Percentiles rank a stretch among this genome's conserved stretches.
Conservation (phyloP, 2,113 vertebrate species). For the Oreochromis aureus region DNA sequence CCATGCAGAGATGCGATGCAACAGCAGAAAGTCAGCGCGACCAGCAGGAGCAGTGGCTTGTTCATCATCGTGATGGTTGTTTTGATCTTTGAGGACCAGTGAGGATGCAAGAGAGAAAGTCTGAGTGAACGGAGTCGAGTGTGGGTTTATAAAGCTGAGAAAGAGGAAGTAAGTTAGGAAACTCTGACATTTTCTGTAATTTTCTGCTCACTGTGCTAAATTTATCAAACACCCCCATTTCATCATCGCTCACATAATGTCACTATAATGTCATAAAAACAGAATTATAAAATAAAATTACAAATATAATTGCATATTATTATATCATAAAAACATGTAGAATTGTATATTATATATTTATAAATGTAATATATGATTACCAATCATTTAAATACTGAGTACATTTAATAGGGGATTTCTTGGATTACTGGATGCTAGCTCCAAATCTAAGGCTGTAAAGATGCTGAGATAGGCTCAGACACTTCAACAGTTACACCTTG, state of each 20-base stretch:
- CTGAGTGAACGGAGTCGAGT: background rate
- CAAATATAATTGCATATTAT: background rate
- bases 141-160: conserved; percentile 11
- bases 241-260: background rate
- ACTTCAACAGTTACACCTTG: rapidly evolving
- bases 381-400: rapidly evolving
- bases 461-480: background rate
- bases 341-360: rapidly evolving
- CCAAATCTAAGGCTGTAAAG: background rate
- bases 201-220: background rate
- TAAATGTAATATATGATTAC: rapidly evolving
- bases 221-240: background rate
- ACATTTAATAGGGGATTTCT: background rate
- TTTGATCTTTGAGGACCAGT: background rate
- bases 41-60: background rate
- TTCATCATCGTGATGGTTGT: background rate
- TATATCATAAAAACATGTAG: background rate
- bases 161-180: conserved; percentile 7
- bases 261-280: background rate
- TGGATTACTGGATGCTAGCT: background rate
- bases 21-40: conserved; percentile 4
- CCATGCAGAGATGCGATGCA: conserved; percentile 4
- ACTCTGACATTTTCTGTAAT: rapidly evolving
- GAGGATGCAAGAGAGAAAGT: background rate
- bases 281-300: rapidly evolving